Conservation (phyloP, 1,140 invertebrate species). For the Drosophila busckii region DNA sequence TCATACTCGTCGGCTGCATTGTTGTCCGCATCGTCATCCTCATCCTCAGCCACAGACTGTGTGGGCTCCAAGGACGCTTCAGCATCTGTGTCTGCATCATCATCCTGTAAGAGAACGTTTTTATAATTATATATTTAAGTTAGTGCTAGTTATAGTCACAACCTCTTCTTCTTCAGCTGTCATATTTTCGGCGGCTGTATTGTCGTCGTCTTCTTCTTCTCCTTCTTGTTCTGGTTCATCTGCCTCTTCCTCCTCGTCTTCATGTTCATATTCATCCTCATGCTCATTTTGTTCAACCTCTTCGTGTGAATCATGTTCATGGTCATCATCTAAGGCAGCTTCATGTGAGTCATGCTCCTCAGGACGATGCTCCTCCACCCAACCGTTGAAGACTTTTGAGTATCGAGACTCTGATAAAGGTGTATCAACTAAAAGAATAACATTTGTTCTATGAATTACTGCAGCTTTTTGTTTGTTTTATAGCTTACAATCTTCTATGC, state of each 20-base stretch:
- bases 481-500: slow-evolving; percentile 85
- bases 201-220: slow-evolving; percentile 42
- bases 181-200: slow-evolving; percentile 77
- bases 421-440: slow-evolving; percentile 82
- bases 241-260: slow-evolving; percentile 64
- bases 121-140: too few species aligned
- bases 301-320: slow-evolving; percentile 66
- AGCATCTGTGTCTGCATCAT: slow-evolving; percentile 69
- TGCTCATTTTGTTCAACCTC: slow-evolving; percentile 77
- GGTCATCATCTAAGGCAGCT: slow-evolving; percentile 61
- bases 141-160: too few species aligned
- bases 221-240: slow-evolving; percentile 23
- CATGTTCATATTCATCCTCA: slow-evolving; percentile 70
- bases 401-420: slow-evolving; percentile 85
- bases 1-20: slow-evolving; percentile 46
- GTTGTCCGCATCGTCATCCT: slow-evolving; percentile 52
- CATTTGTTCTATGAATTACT: background rate
- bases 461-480: background rate
- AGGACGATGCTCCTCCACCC: slow-evolving; percentile 85
- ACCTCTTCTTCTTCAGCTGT: slow-evolving; percentile 73
- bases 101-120: too few species aligned
- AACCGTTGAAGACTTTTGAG: slow-evolving; percentile 86
- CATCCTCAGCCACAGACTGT: slow-evolving; percentile 44
- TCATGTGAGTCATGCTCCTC: slow-evolving; percentile 79
- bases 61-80: slow-evolving; percentile 58